Conservation (phyloP, 2,113 vertebrate species). For the Paraplagusia blochii region DNA sequence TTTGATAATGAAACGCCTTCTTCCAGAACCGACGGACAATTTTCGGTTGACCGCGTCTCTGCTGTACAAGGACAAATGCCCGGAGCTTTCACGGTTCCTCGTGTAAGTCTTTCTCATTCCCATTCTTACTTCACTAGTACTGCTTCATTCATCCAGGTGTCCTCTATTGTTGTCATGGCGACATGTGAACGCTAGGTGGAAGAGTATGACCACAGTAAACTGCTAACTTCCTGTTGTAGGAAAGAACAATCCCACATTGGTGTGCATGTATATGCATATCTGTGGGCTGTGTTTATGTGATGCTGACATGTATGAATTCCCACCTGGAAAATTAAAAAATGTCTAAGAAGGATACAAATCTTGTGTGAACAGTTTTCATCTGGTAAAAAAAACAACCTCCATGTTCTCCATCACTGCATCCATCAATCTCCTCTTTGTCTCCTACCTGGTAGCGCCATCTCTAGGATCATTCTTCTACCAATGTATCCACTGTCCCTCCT, state of each 20-base stretch:
- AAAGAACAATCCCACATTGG: background rate
- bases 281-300: slow-evolving; percentile 1
- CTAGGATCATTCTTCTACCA: too few species aligned
- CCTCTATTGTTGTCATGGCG: slow-evolving; percentile 37
- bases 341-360: too few species aligned
- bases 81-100: slow-evolving; percentile 68
- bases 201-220: slow-evolving; percentile 22
- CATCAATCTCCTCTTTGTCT: too few species aligned
- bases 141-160: too few species aligned
- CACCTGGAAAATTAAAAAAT: too few species aligned
- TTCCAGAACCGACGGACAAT: fast-evolving
- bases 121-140: background rate
- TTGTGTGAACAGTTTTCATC: too few species aligned
- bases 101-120: slow-evolving; percentile 55
- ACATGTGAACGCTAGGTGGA: slow-evolving; percentile 46
- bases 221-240: background rate
- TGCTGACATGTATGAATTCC: too few species aligned
- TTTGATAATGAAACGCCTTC: slow-evolving; percentile 17
- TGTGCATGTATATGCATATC: too few species aligned
- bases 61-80: slow-evolving; percentile 68
- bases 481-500: too few species aligned
- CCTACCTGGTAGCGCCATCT: too few species aligned
- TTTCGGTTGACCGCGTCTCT: slow-evolving; percentile 66
- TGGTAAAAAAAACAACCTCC: too few species aligned
- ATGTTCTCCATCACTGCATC: too few species aligned